A percentile compares a stretch with the other conserved stretches of the same genome.
phyloP scores from a whole-genome alignment of 2,113 vertebrate species.

The Peromyscus leucopus region DNA sequence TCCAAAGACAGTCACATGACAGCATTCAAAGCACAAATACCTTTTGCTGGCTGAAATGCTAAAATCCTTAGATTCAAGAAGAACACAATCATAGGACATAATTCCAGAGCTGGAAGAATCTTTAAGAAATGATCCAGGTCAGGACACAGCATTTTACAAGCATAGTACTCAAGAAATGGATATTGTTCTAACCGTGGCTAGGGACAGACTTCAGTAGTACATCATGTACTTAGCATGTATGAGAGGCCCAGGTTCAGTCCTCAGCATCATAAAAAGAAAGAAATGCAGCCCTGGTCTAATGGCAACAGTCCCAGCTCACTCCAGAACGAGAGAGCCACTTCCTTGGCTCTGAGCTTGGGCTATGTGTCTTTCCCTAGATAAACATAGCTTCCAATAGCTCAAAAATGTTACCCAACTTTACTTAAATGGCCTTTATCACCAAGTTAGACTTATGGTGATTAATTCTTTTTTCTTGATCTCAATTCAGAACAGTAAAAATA shows the following conservation, averaged over 20 bases:
- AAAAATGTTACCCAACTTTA: background rate
- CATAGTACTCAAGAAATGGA: background rate
- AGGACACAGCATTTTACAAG: background rate
- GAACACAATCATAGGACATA: background rate
- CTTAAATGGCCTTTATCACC: background rate
- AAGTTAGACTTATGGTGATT: constrained; percentile 24
- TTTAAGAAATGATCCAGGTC: background rate
- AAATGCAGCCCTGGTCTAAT: background rate
- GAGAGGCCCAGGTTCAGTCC: no score
- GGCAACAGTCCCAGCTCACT: background rate
- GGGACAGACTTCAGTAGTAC: background rate
- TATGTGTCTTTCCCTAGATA: background rate
- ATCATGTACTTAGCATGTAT: no score
- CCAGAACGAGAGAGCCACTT: background rate
- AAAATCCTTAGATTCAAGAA: constrained; percentile 18
- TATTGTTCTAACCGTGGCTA: background rate
- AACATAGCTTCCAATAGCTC: background rate
- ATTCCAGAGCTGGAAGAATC: background rate
- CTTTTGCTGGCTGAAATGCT: background rate
- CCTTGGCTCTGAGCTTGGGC: background rate
- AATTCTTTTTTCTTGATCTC: constrained; percentile 45
- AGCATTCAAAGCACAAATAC: background rate
- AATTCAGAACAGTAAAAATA: constrained; percentile 15
- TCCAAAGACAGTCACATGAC: no score
- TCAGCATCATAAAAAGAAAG: background rate